Evolutionary conservation across 2,113 vertebrate genomes (phyloP).

Genomic region (Acrocephalus arundinaceus): DNA sequence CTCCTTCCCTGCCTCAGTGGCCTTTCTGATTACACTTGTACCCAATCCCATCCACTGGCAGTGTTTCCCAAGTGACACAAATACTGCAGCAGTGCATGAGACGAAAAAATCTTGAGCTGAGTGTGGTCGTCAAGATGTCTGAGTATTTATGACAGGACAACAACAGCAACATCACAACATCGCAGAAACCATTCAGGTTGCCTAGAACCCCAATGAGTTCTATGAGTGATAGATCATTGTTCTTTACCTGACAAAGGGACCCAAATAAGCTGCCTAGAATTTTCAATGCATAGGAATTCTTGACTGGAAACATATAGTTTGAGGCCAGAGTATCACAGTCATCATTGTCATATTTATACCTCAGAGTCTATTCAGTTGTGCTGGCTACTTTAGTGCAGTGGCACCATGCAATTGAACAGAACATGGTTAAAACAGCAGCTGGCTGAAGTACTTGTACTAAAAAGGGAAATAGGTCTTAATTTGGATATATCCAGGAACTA

Average conservation of each 20-base stretch:
- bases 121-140: slow-evolving; percentile 15
- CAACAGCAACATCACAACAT: background rate
- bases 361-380: background rate
- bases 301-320: background rate
- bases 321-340: background rate
- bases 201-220: background rate
- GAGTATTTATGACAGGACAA: background rate
- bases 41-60: slow-evolving; percentile 37
- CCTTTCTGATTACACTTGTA: slow-evolving; percentile 41
- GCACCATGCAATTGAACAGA: background rate
- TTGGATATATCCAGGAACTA: background rate
- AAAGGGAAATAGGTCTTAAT: background rate
- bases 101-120: slow-evolving; percentile 1
- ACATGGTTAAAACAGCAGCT: background rate
- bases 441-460: background rate
- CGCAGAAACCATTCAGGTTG: background rate
- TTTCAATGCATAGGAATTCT: background rate
- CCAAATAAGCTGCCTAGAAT: background rate
- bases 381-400: background rate
- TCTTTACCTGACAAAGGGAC: background rate
- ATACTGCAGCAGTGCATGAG: background rate
- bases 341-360: background rate
- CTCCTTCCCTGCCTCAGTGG: background rate
- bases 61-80: slow-evolving; percentile 40
- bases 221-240: accelerated